Percentiles rank a stretch among this genome's conserved stretches.
Evolutionary conservation across 2,888 invertebrate species (phyloP).

Genomic region (Cyclophora albipunctata): DNA sequence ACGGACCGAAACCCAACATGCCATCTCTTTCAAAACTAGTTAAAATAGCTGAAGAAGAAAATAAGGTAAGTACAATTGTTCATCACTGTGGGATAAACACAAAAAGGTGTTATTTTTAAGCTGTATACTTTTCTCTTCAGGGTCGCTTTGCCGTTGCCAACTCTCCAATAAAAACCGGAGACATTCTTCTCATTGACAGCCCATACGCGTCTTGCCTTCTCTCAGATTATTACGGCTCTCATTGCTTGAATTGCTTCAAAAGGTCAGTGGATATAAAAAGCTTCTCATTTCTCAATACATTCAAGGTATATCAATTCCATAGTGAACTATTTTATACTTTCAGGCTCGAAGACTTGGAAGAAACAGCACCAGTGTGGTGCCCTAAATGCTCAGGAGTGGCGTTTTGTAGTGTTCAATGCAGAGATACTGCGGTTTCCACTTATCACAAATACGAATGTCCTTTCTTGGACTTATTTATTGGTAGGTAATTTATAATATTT

Average conservation of each 20-base stretch:
- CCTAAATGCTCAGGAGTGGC: constrained; percentile 84
- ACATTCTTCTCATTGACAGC: constrained; percentile 81
- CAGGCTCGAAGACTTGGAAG: constrained; percentile 43
- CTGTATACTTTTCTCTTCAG: constrained; percentile 25
- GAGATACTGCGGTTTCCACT: constrained; percentile 76
- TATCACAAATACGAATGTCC: constrained; percentile 87
- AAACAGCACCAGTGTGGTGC: constrained; percentile 81
- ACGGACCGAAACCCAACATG: constrained; percentile 70
- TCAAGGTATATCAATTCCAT: neutral
- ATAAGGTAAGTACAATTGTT: constrained; percentile 43
- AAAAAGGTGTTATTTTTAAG: neutral
- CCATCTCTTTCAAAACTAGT: constrained; percentile 77
- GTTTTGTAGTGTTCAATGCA: constrained; percentile 82
- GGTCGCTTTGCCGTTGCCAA: constrained; percentile 83
- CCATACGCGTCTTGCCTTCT: constrained; percentile 85
- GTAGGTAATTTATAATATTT: constrained; percentile 70
- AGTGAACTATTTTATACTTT: neutral
- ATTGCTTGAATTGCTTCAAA: constrained; percentile 87
- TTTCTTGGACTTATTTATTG: constrained; percentile 83
- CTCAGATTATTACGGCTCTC: constrained; percentile 83
- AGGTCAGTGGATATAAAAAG: constrained; percentile 59
- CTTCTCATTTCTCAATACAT: neutral
- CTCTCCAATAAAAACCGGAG: constrained; percentile 78
- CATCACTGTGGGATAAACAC: neutral
- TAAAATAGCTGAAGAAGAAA: constrained; percentile 74